Evolutionary conservation across 1,140 invertebrate genomes (phyloP).

Genomic region (Aphelinus atriplicis): DNA sequence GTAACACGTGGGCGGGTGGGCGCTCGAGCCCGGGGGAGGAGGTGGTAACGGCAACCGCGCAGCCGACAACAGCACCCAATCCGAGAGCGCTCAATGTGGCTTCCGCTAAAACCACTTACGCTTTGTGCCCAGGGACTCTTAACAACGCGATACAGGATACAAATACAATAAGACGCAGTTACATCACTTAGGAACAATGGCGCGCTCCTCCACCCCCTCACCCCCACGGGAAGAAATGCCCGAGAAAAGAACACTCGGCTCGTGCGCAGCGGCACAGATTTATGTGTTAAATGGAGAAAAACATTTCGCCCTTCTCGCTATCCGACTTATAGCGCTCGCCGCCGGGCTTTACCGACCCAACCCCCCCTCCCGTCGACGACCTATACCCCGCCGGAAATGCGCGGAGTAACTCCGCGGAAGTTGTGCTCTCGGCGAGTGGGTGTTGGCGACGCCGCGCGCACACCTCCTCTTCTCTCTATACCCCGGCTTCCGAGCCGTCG

Average conservation of each 20-base stretch:
- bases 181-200: constrained; percentile 68
- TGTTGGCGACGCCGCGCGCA: too few species aligned
- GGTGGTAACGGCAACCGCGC: constrained; percentile 16
- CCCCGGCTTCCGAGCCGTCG: too few species aligned
- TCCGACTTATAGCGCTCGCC: background rate
- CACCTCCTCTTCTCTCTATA: too few species aligned
- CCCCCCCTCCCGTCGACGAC: constrained; percentile 35
- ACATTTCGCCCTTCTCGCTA: constrained; percentile 55
- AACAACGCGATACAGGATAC: constrained; percentile 68
- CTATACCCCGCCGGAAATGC: constrained; percentile 43
- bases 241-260: constrained; percentile 31
- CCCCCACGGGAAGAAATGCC: constrained; percentile 1
- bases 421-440: background rate
- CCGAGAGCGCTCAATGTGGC: constrained; percentile 62
- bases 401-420: constrained; percentile 52
- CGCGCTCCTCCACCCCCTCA: constrained; percentile 34
- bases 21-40: constrained; percentile 33
- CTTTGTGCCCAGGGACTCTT: constrained; percentile 65
- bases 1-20: too few species aligned
- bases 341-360: background rate
- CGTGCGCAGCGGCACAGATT: constrained; percentile 53
- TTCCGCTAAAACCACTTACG: constrained; percentile 68
- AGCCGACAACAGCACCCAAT: constrained; percentile 1
- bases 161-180: constrained; percentile 69
- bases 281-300: constrained; percentile 68